Conservation (phyloP, 2,888 invertebrate species). For the Diachrysia chrysitis region DNA sequence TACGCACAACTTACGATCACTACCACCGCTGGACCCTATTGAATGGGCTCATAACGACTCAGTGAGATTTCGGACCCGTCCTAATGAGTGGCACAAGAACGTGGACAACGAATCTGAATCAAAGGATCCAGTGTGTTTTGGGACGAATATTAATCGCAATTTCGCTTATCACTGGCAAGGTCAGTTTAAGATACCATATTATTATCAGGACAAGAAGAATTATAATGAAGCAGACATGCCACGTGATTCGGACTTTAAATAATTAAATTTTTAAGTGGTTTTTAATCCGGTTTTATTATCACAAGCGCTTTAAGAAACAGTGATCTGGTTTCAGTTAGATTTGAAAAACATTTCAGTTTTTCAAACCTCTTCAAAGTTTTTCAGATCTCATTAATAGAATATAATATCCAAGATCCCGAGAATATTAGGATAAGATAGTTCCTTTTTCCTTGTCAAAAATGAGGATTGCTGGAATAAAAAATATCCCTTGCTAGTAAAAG, state of each 20-base stretch:
- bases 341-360: too few relatives aligned
- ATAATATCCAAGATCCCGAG: too few relatives aligned
- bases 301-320: background rate
- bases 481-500: background rate
- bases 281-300: background rate
- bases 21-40: conserved; percentile 63
- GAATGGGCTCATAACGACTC: conserved; percentile 76
- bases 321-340: too few relatives aligned
- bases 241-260: background rate
- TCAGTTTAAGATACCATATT: conserved; percentile 54
- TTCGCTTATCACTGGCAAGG: conserved; percentile 87
- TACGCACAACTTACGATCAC: conserved; percentile 68
- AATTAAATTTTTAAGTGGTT: background rate
- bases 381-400: too few relatives aligned
- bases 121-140: conserved; percentile 71
- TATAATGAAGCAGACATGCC: background rate
- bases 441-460: background rate
- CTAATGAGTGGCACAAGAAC: conserved; percentile 81
- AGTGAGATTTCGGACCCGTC: conserved; percentile 65
- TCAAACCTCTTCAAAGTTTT: too few relatives aligned
- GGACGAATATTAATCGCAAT: conserved; percentile 83
- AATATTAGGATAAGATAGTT: too few relatives aligned
- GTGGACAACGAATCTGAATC: conserved; percentile 66
- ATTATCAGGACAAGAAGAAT: conserved; percentile 8
- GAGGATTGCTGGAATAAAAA: background rate